Evolutionary conservation across 64 coral and sea anemone species (phyloP).

Genomic region (Montipora capricornis): DNA sequence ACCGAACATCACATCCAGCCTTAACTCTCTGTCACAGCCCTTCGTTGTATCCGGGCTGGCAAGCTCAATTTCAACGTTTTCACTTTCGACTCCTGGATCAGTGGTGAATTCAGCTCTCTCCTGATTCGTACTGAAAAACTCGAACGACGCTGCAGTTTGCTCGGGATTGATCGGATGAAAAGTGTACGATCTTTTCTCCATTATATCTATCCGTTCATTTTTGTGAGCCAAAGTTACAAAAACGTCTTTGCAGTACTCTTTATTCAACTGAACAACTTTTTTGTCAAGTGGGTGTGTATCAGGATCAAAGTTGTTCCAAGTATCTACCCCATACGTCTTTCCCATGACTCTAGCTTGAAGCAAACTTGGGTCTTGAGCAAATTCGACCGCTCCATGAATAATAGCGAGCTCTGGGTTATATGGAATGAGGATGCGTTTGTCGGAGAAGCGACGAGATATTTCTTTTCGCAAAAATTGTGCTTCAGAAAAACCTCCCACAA

Average conservation of each 20-base stretch:
- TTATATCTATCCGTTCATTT: not conserved
- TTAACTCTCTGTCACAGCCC: slow-evolving; percentile 1
- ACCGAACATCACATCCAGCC: slow-evolving; percentile 29
- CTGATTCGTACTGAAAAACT: slow-evolving; percentile 4
- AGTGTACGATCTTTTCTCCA: not conserved
- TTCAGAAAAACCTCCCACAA: slow-evolving; percentile 36
- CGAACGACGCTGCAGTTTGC: not conserved
- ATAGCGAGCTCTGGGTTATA: slow-evolving; percentile 8
- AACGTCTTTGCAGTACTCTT: slow-evolving; percentile 21
- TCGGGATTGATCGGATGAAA: not conserved
- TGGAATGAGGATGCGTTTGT: slow-evolving; percentile 32
- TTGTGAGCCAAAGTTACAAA: not conserved
- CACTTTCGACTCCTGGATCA: not conserved
- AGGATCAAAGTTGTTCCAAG: slow-evolving; percentile 8
- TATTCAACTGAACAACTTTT: not conserved
- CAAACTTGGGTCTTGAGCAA: slow-evolving; percentile 42
- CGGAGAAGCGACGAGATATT: not conserved
- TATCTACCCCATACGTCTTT: slow-evolving; percentile 22
- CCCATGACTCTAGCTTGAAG: slow-evolving; percentile 33
- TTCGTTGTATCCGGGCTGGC: not conserved
- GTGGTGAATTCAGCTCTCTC: not conserved
- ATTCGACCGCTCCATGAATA: slow-evolving; percentile 7
- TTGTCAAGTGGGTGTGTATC: not conserved
- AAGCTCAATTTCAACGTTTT: slow-evolving; percentile 7
- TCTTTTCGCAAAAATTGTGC: slow-evolving; percentile 31